Percentiles rank a stretch among this genome's conserved stretches.
Evolutionary conservation across 1,140 invertebrate species (phyloP).

Genomic region (Drosophila tani): DNA sequence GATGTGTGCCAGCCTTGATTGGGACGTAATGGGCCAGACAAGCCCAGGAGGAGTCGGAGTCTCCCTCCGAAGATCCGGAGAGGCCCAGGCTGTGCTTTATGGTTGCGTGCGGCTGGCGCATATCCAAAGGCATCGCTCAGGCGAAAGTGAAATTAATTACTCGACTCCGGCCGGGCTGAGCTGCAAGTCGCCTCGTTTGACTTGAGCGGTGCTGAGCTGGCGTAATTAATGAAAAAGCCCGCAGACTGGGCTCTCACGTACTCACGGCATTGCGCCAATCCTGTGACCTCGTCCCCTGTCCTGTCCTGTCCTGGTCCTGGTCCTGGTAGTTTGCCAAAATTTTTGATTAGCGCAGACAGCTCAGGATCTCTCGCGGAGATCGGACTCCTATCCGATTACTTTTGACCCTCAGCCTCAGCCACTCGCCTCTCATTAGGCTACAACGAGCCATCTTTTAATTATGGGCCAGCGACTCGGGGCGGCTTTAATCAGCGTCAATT

Average conservation of each 20-base stretch:
- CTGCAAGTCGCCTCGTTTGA: constrained; percentile 18
- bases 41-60: constrained; percentile 2
- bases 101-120: constrained; percentile 64
- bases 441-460: constrained; percentile 68
- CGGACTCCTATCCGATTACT: constrained; percentile 31
- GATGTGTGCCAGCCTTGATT: constrained; percentile 35
- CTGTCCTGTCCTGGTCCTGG: no score
- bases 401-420: constrained; percentile 18
- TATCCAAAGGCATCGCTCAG: constrained; percentile 81
- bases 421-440: constrained; percentile 56
- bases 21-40: constrained; percentile 26
- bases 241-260: constrained; percentile 16
- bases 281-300: constrained; percentile 11
- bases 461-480: constrained; percentile 69
- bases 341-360: constrained; percentile 62
- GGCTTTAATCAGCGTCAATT: constrained; percentile 79
- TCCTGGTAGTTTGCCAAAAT: constrained; percentile 55
- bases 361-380: constrained; percentile 2
- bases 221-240: constrained; percentile 71
- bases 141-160: constrained; percentile 82
- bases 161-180: constrained; percentile 39
- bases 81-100: constrained; percentile 24
- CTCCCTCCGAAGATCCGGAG: neutral
- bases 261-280: constrained; percentile 36
- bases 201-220: constrained; percentile 30